Evolutionary conservation across 2,797 vertebrate genomes (phyloP).

Genomic region (Carapus acus): DNA sequence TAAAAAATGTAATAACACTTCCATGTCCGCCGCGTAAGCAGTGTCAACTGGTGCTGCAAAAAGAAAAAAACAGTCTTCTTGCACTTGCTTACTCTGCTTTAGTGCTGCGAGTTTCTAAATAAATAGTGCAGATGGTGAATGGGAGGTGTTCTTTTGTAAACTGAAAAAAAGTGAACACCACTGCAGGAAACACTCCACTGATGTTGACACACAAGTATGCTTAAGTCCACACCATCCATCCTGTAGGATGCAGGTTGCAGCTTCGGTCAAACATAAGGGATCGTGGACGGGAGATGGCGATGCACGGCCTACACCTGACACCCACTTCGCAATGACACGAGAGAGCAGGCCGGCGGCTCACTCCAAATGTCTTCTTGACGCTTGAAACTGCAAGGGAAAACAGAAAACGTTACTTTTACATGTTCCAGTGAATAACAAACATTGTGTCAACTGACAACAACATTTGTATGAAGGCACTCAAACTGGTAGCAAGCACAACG

Average conservation of each 20-base stretch:
- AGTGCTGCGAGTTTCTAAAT: constrained; percentile 58
- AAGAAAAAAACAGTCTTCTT: constrained; percentile 33
- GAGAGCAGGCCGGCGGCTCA: constrained; percentile 27
- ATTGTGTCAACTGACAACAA: constrained; percentile 42
- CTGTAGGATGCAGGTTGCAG: constrained; percentile 55
- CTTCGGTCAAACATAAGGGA: constrained; percentile 68
- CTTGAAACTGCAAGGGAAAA: constrained; percentile 61
- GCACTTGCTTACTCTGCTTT: constrained; percentile 20
- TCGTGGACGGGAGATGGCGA: constrained; percentile 44
- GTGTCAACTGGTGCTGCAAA: constrained; percentile 33
- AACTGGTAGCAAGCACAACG: constrained; percentile 12
- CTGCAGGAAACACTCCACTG: constrained; percentile 51
- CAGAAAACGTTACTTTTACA: constrained; percentile 14
- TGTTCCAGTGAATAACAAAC: constrained; percentile 32
- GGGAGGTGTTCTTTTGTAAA: constrained; percentile 66
- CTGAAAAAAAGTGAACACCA: constrained; percentile 57
- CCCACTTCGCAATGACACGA: constrained; percentile 31
- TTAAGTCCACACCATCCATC: constrained; percentile 72
- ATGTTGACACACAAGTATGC: constrained; percentile 56
- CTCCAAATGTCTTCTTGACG: constrained; percentile 38
- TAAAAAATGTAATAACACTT: constrained; percentile 39
- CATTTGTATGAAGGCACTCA: constrained; percentile 6
- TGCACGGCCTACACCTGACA: constrained; percentile 45
- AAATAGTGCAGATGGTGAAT: constrained; percentile 51
- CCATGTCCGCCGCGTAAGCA: constrained; percentile 52